phyloP scores from a whole-genome alignment of 2,113 vertebrate species.

The Salvelinus alpinus region DNA sequence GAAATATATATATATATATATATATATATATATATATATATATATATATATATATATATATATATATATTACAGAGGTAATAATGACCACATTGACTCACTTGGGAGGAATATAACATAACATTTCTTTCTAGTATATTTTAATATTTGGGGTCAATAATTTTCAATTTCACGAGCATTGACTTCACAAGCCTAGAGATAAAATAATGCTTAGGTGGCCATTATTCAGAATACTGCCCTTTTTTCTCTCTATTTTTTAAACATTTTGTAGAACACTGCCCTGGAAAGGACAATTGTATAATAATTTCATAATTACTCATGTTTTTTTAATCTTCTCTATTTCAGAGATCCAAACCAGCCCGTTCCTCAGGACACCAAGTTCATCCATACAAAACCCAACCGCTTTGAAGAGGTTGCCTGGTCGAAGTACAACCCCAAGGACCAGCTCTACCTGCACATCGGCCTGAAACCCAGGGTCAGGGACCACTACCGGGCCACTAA shows the following conservation, averaged over 20 bases:
- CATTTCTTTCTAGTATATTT: neutral
- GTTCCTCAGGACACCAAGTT: conserved; percentile 98
- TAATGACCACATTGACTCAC: conserved; percentile 11
- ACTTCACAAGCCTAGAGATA: neutral
- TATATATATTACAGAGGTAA: neutral
- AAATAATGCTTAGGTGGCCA: too few relatives aligned
- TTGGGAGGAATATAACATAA: conserved; percentile 1
- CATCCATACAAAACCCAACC: conserved; percentile 95
- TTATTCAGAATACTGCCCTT: too few relatives aligned
- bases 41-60: neutral
- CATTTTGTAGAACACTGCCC: neutral
- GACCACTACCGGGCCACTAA: conserved; percentile 96
- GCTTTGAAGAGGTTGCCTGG: conserved; percentile 97
- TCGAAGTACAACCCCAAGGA: conserved; percentile 96
- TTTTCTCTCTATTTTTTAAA: too few relatives aligned
- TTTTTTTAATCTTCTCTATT: conserved; percentile 35
- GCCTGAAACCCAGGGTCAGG: conserved; percentile 88
- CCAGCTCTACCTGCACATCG: conserved; percentile 95
- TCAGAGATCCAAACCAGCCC: conserved; percentile 92
- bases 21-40: neutral
- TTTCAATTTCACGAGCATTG: too few relatives aligned
- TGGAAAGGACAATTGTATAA: neutral
- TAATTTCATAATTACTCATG: neutral
- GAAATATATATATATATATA: too few relatives aligned
- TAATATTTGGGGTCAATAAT: neutral